Percentiles rank a stretch among this genome's conserved stretches.
Evolutionary conservation across 1,140 invertebrate genomes (phyloP).

Genomic region (Drosophila lacteicornis): DNA sequence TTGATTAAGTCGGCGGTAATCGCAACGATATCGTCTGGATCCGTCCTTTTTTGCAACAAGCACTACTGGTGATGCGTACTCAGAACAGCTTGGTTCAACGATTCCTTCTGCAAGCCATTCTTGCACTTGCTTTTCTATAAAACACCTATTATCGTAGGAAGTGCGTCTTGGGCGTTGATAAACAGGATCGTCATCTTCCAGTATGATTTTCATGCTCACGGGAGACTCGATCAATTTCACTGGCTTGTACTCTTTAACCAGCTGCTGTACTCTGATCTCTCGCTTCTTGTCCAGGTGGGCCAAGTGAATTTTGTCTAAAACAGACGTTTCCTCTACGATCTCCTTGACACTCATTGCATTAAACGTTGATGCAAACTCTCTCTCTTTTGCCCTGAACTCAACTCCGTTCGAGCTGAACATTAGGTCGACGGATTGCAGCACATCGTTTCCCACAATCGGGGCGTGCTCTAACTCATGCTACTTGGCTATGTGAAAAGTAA

Average conservation of each 20-base stretch:
- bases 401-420: too few species aligned
- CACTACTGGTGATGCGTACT: background rate
- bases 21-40: background rate
- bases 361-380: too few species aligned
- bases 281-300: background rate
- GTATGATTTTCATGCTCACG: background rate
- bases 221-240: background rate
- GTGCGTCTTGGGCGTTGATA: background rate
- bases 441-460: too few species aligned
- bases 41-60: too few species aligned
- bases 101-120: slow-evolving; percentile 1
- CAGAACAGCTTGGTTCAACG: background rate
- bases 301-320: background rate
- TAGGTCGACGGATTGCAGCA: too few species aligned
- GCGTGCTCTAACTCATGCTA: too few species aligned
- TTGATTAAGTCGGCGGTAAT: background rate
- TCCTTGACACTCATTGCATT: too few species aligned
- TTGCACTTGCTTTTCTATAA: background rate
- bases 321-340: too few species aligned
- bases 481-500: too few species aligned
- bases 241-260: background rate
- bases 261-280: background rate
- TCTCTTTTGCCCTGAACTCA: too few species aligned
- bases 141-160: background rate
- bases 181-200: background rate